Evolutionary conservation across 2,888 invertebrate genomes (phyloP).

Genomic region (Callyntrura guangdongensis): DNA sequence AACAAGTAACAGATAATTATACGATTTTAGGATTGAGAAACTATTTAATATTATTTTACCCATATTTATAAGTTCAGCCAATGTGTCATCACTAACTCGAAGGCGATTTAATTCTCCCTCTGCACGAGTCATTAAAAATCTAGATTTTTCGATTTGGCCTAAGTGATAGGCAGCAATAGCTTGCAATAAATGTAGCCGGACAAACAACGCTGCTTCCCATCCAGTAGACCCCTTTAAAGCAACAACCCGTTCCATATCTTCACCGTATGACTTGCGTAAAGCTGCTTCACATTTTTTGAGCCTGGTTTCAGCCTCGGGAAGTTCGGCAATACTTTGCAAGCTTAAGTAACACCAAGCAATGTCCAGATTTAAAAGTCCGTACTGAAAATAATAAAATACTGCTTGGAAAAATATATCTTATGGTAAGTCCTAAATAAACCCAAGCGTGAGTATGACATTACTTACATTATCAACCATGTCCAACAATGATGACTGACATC

Average conservation of each 20-base stretch:
- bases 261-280: slow-evolving; percentile 90
- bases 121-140: slow-evolving; percentile 88
- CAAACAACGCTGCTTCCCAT: slow-evolving; percentile 91
- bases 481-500: slow-evolving; percentile 89
- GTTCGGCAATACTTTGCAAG: slow-evolving; percentile 90
- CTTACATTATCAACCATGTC: slow-evolving; percentile 90
- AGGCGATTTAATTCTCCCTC: slow-evolving; percentile 89
- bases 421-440: too few species aligned
- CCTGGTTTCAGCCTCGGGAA: slow-evolving; percentile 91
- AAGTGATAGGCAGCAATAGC: slow-evolving; percentile 93
- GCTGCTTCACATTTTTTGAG: slow-evolving; percentile 90
- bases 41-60: too few species aligned
- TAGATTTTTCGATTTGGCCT: slow-evolving; percentile 90
- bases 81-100: slow-evolving; percentile 88
- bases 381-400: slow-evolving; percentile 85
- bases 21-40: too few species aligned
- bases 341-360: slow-evolving; percentile 96
- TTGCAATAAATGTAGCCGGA: slow-evolving; percentile 93
- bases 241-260: slow-evolving; percentile 89
- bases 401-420: background rate
- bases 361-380: slow-evolving; percentile 93
- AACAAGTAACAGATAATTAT: too few species aligned
- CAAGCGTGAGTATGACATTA: too few species aligned
- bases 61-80: slow-evolving; percentile 88
- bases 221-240: slow-evolving; percentile 88